Base-by-base conservation (phyloP, 53 echinoderm and acorn worm species). In the Luidia sarsii region DNA sequence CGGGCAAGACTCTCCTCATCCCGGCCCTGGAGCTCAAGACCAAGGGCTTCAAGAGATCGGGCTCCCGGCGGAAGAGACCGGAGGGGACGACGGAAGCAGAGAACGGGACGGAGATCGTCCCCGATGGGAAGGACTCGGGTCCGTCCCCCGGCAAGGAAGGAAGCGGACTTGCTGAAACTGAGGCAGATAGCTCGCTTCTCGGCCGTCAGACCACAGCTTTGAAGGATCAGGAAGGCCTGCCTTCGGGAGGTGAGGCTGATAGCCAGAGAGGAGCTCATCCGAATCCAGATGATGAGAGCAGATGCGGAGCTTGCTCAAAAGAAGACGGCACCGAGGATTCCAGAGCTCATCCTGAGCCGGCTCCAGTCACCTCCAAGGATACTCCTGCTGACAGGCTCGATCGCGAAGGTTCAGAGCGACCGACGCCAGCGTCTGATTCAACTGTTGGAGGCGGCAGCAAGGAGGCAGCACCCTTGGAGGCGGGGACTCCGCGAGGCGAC, bases 11-110 rank as follows among this genome's bases (percentile, higher is more conserved):
- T 13, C 21, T 62, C 7, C 48, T 83, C 24, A 83, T 83, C 7
- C 71, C 71, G 25, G 50, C 83, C 0, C 28, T 51, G 14, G 83
- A 71, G 20, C 24, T 61, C 0, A 70, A 63, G 25, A 55, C 39
- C 4, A 41, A 57, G 0, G 83, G 71, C 16, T 83, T 83, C 29
- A 83, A 83, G 63, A 59, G 46, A 83, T 63, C 83, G 9, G 48
- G 83, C 32, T 83, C 83, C 5, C 20, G 34, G 62, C 46, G 50
- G 50, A 66, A 13, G 63, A 62, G 3, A 60, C 33, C 48, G 11
- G 46, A 50, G n/a, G 3, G 43, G 29, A 41, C 43, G 8, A 41
- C 39, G 39, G 57, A 82, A 10, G 39, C 10, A 0, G 81, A 51
- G 41, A 21, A n/a, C 37, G 18, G 13, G n/a, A 35, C 36, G 22